Evolutionary conservation across 2,888 invertebrate genomes (phyloP).

Genomic region (Parnassius mnemosyne): DNA sequence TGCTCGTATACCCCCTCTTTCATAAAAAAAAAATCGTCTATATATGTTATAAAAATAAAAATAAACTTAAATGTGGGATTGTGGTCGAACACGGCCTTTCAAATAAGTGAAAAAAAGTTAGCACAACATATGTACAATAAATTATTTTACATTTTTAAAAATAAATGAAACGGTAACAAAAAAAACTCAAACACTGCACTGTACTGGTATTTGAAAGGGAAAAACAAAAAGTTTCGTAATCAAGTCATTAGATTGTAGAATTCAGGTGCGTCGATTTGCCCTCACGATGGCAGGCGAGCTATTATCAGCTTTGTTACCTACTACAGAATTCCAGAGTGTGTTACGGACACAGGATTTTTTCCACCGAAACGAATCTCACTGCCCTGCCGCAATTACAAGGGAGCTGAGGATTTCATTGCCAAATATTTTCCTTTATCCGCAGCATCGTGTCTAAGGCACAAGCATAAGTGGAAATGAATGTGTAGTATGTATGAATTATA

Average conservation of each 20-base stretch:
- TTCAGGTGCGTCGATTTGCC: neutral
- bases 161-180: too few species aligned
- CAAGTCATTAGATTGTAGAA: slow-evolving; percentile 6
- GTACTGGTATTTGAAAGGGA: too few species aligned
- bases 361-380: slow-evolving; percentile 31
- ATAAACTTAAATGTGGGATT: too few species aligned
- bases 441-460: slow-evolving; percentile 34
- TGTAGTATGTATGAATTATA: neutral
- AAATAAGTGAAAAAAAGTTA: too few species aligned
- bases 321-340: slow-evolving; percentile 33
- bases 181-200: too few species aligned
- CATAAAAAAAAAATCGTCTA: too few species aligned
- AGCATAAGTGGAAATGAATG: slow-evolving; percentile 16
- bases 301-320: slow-evolving; percentile 34
- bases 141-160: too few species aligned
- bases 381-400: slow-evolving; percentile 59
- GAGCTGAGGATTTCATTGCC: slow-evolving; percentile 70
- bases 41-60: too few species aligned
- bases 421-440: slow-evolving; percentile 72
- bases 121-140: too few species aligned
- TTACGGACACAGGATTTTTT: slow-evolving; percentile 26
- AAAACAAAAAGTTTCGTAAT: slow-evolving; percentile 4
- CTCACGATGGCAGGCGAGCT: slow-evolving; percentile 20
- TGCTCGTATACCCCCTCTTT: too few species aligned
- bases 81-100: too few species aligned